Evolutionary conservation across 2,113 vertebrate genomes (phyloP).

Genomic region (Pomatostomus ruficeps): DNA sequence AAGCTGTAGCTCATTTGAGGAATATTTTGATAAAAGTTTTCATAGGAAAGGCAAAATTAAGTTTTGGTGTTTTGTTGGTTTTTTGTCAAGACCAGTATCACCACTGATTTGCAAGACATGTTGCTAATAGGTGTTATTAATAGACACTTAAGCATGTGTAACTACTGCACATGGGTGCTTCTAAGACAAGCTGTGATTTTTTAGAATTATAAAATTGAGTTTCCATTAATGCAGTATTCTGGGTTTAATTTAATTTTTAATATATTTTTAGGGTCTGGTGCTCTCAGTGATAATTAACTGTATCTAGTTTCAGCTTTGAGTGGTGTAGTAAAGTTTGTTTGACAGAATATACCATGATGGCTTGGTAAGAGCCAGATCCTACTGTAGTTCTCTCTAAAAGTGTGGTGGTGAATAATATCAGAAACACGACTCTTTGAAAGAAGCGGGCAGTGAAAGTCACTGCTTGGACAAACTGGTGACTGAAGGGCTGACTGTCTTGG

Average conservation of each 20-base stretch:
- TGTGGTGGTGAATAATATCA: neutral
- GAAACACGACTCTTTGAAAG: neutral
- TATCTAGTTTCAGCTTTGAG: neutral
- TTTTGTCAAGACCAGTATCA: neutral
- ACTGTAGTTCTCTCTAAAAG: neutral
- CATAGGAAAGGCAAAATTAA: neutral
- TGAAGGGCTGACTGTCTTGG: neutral
- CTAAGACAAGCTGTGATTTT: neutral
- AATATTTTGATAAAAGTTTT: neutral
- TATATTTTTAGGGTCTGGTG: neutral
- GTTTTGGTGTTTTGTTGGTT: neutral
- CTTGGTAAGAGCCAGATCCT: neutral
- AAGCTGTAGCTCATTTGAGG: neutral
- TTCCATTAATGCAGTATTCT: neutral
- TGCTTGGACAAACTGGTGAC: neutral
- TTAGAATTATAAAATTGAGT: neutral
- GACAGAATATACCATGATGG: neutral
- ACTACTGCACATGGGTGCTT: neutral
- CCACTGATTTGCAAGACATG: neutral
- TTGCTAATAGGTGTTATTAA: neutral
- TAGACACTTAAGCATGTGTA: neutral
- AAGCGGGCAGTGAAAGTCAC: neutral
- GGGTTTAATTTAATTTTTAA: neutral
- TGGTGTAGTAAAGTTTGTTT: neutral
- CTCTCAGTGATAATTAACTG: neutral